Evolutionary conservation across 2,113 vertebrate genomes (phyloP).

Genomic region (Erinaceus europaeus): DNA sequence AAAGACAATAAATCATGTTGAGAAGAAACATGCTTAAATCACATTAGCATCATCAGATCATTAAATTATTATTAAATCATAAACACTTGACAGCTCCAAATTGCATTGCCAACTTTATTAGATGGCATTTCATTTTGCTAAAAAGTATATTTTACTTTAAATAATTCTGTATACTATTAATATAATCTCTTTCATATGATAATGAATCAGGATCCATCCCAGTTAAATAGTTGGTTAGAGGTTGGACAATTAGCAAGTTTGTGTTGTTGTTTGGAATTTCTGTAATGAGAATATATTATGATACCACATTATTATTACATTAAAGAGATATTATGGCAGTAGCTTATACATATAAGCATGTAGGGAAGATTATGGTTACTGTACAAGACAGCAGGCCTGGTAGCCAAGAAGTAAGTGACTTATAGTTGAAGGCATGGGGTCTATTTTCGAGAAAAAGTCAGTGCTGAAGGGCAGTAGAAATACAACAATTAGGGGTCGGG

Average conservation of each 20-base stretch:
- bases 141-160: conserved; percentile 42
- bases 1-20: conserved; percentile 37
- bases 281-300: neutral
- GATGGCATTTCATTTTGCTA: conserved; percentile 45
- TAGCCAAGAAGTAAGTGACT: no score
- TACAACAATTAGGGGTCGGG: conserved; percentile 56
- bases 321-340: neutral
- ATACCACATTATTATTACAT: neutral
- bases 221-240: neutral
- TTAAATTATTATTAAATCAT: conserved; percentile 62
- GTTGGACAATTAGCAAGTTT: neutral
- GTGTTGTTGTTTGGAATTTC: conserved; percentile 4
- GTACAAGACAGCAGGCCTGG: neutral
- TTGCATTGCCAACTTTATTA: conserved; percentile 62
- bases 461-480: conserved; percentile 55
- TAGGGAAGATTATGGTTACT: neutral
- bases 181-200: neutral
- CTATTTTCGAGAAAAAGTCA: conserved; percentile 44
- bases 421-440: no score
- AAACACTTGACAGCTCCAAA: conserved; percentile 55
- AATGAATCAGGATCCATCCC: neutral
- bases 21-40: conserved; percentile 53
- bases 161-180: conserved; percentile 30
- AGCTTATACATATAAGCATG: neutral
- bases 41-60: conserved; percentile 26